Percentiles rank a stretch among this genome's conserved stretches.
Conservation (phyloP, 1,140 invertebrate genomes). For the Drosophila leontia region DNA sequence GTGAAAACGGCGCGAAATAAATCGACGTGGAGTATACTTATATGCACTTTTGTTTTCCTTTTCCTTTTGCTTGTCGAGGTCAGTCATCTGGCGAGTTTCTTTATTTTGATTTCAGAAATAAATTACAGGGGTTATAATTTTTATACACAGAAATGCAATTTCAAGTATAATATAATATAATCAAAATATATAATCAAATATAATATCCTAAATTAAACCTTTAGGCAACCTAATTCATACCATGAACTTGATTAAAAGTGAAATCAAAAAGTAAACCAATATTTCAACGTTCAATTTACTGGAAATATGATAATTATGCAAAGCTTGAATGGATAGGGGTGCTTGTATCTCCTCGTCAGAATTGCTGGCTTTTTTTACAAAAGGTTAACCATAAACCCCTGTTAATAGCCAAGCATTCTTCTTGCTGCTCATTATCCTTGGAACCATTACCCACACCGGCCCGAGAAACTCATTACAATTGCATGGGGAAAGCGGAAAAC, state of each 20-base stretch:
- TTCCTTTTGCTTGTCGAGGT: not conserved
- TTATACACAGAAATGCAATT: too few relatives aligned
- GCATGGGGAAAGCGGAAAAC: slow-evolving; percentile 36
- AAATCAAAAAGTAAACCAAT: not conserved
- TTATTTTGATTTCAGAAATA: not conserved
- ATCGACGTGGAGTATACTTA: slow-evolving; percentile 19
- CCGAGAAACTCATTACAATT: slow-evolving; percentile 48
- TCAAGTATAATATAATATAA: too few relatives aligned
- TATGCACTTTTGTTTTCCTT: slow-evolving; percentile 7
- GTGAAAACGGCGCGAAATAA: slow-evolving; percentile 20
- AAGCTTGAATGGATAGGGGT: not conserved
- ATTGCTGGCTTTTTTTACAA: slow-evolving; percentile 6
- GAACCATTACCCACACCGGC: slow-evolving; percentile 21
- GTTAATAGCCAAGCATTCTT: slow-evolving; percentile 30
- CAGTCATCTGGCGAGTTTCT: not conserved
- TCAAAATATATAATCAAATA: too few relatives aligned
- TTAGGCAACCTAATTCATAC: not conserved
- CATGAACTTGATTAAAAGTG: not conserved
- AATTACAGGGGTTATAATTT: too few relatives aligned
- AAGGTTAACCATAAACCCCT: slow-evolving; percentile 8
- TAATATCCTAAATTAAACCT: not conserved
- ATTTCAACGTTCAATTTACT: not conserved
- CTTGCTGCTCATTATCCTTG: slow-evolving; percentile 37
- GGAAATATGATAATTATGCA: not conserved
- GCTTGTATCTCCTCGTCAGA: not conserved